Evolutionary conservation across 2,797 vertebrate species (phyloP).

Genomic region (Loriculus beryllinus): DNA sequence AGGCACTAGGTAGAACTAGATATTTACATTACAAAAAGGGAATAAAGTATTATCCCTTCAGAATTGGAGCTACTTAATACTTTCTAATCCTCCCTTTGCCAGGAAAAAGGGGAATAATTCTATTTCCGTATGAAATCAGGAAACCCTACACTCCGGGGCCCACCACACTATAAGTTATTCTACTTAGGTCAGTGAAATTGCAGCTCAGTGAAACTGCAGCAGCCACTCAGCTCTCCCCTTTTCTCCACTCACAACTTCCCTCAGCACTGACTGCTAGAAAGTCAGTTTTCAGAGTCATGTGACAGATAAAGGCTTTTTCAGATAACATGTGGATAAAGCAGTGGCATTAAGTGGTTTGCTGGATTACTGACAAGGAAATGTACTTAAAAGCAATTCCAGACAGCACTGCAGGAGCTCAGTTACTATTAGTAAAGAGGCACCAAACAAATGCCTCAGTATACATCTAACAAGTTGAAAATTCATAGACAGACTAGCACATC

Average conservation of each 20-base stretch:
- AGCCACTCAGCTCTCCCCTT: neutral
- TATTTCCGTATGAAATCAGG: neutral
- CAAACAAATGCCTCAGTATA: neutral
- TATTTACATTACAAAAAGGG: neutral
- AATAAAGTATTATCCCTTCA: neutral
- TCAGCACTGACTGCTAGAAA: neutral
- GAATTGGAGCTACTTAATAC: neutral
- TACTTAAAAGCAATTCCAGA: neutral
- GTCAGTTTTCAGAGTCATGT: neutral
- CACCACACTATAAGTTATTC: neutral
- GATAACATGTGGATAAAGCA: neutral
- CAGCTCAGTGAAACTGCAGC: neutral
- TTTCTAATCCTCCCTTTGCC: neutral
- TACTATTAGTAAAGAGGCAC: neutral
- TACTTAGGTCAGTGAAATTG: neutral
- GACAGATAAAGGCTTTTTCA: slow-evolving; percentile 22
- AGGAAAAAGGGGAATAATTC: neutral
- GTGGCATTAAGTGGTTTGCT: slow-evolving; percentile 24
- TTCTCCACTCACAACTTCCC: neutral
- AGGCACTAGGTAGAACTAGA: neutral
- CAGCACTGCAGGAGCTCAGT: neutral
- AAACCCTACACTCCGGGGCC: neutral
- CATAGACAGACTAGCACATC: neutral
- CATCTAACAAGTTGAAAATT: neutral
- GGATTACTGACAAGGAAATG: slow-evolving; percentile 3